These are phyloP conservation scores for Lophotriccus pileatus DNA, from an alignment of 2,797 vertebrate species.

Conservation along the genomic window DNA sequence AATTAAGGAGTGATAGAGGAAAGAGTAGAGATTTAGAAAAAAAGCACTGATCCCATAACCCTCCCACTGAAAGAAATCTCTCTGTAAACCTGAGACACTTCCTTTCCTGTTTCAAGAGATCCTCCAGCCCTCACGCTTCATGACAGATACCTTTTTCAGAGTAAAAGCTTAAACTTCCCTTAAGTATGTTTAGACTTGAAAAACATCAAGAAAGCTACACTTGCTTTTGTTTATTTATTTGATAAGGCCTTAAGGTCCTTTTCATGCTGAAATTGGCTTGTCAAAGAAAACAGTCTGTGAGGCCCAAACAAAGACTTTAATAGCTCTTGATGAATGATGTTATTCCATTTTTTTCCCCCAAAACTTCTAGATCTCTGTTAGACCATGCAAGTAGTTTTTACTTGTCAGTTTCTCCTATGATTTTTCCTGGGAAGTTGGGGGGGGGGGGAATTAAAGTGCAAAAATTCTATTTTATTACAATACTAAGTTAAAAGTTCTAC, in stretches of 20 bases:
- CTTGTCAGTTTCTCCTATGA: not conserved
- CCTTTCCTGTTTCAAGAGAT: not conserved
- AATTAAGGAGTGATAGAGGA: not conserved
- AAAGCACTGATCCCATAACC: not conserved
- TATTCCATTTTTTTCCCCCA: accelerated
- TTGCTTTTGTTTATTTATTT: not conserved
- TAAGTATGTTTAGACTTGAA: not conserved
- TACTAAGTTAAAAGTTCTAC: not conserved
- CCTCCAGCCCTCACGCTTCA: not conserved
- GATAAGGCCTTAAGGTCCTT: not conserved
- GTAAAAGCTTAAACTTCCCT: not conserved
- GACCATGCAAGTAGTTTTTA: not conserved
- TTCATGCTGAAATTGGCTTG: not conserved
- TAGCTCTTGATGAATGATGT: not conserved
- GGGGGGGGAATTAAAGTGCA: not conserved
- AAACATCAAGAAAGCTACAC: not conserved
- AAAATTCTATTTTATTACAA: not conserved
- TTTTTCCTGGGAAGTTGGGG: not conserved
- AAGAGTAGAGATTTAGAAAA: not conserved
- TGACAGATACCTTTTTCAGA: not conserved
- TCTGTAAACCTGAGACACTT: not conserved
- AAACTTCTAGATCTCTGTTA: not conserved
- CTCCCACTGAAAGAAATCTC: not conserved
- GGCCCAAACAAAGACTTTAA: not conserved
- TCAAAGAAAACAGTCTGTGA: not conserved